Conservation (phyloP, 2,113 vertebrate species). For the Notarius quadriscutis region DNA sequence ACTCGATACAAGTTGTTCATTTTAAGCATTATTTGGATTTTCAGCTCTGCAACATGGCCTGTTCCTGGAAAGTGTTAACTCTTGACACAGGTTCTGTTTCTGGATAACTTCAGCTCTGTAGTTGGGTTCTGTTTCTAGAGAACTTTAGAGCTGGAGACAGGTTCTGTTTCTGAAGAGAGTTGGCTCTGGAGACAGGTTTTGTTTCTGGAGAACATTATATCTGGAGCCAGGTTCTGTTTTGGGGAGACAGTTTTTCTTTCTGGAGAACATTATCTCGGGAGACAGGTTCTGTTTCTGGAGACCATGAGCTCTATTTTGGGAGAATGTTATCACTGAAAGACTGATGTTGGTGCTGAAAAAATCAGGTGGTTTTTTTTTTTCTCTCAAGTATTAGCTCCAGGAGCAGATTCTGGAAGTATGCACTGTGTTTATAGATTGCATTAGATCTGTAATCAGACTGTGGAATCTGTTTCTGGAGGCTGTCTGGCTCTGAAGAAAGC, state of each 20-base stretch:
- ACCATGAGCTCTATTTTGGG: background rate
- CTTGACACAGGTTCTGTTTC: background rate
- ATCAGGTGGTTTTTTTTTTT: background rate
- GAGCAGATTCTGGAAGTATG: background rate
- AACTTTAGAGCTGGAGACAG: background rate
- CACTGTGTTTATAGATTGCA: background rate
- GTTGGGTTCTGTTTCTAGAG: background rate
- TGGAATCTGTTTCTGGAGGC: slow-evolving; percentile 3
- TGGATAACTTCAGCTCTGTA: background rate
- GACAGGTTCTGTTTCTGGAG: background rate
- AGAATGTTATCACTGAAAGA: background rate
- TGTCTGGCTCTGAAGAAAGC: background rate
- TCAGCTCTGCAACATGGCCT: background rate
- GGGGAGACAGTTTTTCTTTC: background rate
- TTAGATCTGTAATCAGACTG: background rate
- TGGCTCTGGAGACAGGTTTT: background rate
- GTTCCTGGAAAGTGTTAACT: background rate
- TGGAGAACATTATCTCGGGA: background rate
- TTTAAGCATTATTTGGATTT: background rate
- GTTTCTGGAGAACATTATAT: background rate
- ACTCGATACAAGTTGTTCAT: background rate
- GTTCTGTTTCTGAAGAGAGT: background rate
- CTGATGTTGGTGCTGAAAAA: background rate
- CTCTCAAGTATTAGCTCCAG: background rate
- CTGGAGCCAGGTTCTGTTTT: background rate